phyloP scores from a whole-genome alignment of 2,113 vertebrate genomes.

The Notarius quadriscutis region DNA sequence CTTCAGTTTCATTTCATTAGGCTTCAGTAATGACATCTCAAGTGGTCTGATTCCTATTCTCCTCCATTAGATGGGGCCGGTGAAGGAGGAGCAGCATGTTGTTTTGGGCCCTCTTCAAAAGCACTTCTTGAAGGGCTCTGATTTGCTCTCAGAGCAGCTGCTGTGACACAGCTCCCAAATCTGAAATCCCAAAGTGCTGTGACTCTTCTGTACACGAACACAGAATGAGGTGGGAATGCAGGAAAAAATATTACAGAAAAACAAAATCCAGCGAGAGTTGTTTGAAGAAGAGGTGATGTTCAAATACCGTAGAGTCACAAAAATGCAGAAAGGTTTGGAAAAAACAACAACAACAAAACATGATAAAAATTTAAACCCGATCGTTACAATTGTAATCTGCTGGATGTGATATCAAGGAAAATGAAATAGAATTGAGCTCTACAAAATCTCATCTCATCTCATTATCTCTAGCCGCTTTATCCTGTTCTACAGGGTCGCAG shows the following conservation, averaged over 20 bases:
- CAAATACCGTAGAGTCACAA: background rate
- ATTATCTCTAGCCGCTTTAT: no score
- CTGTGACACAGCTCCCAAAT: constrained; percentile 41
- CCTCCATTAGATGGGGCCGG: constrained; percentile 24
- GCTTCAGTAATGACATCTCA: constrained; percentile 40
- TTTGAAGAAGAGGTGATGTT: background rate
- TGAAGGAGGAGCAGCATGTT: constrained; percentile 26
- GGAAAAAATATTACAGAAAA: background rate
- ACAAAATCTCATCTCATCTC: background rate
- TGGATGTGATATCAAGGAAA: background rate
- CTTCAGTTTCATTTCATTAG: constrained; percentile 43
- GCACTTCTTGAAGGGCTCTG: constrained; percentile 34
- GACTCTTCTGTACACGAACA: background rate
- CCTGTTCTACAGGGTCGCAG: no score
- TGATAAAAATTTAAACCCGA: background rate
- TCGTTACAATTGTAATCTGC: background rate
- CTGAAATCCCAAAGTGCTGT: constrained; percentile 24
- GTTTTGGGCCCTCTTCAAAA: constrained; percentile 45
- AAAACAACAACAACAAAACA: background rate
- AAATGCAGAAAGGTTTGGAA: background rate
- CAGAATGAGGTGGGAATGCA: constrained; percentile 15
- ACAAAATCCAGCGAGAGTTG: background rate
- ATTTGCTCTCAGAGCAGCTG: constrained; percentile 38
- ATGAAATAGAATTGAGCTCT: background rate
- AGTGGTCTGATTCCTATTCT: constrained; percentile 33